Evolutionary conservation across 35 echinoderm and acorn worm genomes (phyloP).

Genomic region (Strongylocentrotus purpuratus): DNA sequence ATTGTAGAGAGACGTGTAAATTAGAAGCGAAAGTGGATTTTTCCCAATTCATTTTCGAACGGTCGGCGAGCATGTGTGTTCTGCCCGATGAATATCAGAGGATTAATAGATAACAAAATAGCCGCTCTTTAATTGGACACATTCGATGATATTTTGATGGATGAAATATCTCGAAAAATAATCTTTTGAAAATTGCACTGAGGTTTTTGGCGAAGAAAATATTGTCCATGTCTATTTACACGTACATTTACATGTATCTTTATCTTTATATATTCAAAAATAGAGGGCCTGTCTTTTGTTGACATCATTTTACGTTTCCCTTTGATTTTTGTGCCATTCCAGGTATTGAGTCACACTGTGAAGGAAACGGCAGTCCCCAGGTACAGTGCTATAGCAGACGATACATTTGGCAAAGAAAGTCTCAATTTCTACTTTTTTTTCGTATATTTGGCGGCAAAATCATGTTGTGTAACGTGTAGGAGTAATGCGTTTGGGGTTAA

Average conservation of each 20-base stretch:
- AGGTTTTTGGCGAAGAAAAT: neutral
- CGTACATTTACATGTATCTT: neutral
- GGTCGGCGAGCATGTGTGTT: neutral
- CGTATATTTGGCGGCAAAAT: too few relatives aligned
- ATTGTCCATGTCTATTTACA: neutral
- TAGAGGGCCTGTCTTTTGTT: too few relatives aligned
- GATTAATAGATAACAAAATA: neutral
- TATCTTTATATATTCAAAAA: neutral
- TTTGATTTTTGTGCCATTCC: too few relatives aligned
- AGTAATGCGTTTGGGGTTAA: too few relatives aligned
- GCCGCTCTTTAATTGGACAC: neutral
- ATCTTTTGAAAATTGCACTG: neutral
- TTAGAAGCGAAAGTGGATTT: slow-evolving; percentile 2
- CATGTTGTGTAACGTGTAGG: too few relatives aligned
- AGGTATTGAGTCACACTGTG: too few relatives aligned
- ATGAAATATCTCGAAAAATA: neutral
- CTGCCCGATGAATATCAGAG: neutral
- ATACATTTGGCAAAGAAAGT: too few relatives aligned
- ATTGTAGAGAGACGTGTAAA: neutral
- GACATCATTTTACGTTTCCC: too few relatives aligned
- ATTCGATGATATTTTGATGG: neutral
- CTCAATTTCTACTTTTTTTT: too few relatives aligned
- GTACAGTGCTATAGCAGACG: too few relatives aligned
- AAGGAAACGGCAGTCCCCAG: too few relatives aligned
- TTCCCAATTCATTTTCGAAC: neutral